Base-by-base conservation (phyloP, 1,140 invertebrate genomes). In the Drosophila yakuba region DNA sequence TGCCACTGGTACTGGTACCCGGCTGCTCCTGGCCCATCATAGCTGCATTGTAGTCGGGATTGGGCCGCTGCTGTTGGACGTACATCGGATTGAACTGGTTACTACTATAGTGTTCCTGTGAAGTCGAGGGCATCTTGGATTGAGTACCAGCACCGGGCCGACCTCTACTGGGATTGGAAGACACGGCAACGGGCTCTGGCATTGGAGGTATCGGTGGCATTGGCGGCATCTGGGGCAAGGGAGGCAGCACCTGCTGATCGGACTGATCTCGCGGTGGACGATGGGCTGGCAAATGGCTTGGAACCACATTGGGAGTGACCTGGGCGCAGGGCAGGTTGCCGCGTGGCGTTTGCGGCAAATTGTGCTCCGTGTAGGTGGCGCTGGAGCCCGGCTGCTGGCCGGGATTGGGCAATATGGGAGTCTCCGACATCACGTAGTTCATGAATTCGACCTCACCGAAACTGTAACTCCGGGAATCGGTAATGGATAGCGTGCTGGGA, bases 401-500 rank as follows among this genome's bases (percentile, higher is more conserved):
- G 20, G 20, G 20, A 20, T 20, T 20, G 20, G 20, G 47, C n/a
- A 15, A 45, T 20, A 11, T 11, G 45, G n/a, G 17, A 15, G 4
- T 4, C 11, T 35, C 62, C 15, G 58, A 61, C 35, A 50, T 32
- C 1, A 48, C 32, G 60, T 67, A 67, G 20, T 48, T 64, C 2
- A 51, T 4, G 23, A 67, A 64, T 45, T 67, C 59, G 12, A 50
- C 45, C 45, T 63, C 36, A 1, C 45, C 45, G 14, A 67, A 51
- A 20, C 11, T 23, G 12, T 44, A 44, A 11, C 3, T 12, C 17
- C 14, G 23, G 20, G n/a, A 6, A 17, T 68, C 25, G 10, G n/a
- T 14, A 0, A 2, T 3, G 1, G 11, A 2, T 2, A n/a, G 23
- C 14, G 14, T 2, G 12, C 11, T 45, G 3, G 12, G 10, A 3